A percentile compares a stretch with the other conserved stretches of the same genome.
These are phyloP conservation scores for Propsilocerus akamusi DNA, from an alignment of 1,140 invertebrate genomes.

Conservation along the genomic window DNA sequence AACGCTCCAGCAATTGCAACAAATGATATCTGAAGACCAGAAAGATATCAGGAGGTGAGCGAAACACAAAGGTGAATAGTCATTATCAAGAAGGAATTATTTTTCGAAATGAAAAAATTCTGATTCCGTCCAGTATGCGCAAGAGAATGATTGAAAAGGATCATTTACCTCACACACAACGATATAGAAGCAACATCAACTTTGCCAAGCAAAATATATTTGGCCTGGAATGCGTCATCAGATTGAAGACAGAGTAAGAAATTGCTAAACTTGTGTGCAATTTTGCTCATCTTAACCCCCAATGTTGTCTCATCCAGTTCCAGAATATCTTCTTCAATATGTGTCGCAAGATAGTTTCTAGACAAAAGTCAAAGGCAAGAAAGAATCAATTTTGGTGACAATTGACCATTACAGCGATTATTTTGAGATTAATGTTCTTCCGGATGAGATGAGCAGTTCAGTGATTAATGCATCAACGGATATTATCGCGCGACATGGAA, in stretches of 20 bases:
- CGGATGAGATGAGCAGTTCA: conserved; percentile 7
- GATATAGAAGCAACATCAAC: conserved; percentile 11
- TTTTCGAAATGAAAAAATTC: conserved; percentile 10
- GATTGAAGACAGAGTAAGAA: not conserved
- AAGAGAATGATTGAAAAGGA: no score
- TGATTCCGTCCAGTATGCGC: conserved; percentile 13
- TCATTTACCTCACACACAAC: no score
- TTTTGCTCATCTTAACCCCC: conserved; percentile 1
- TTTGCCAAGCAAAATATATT: conserved; percentile 14
- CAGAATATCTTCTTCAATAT: conserved; percentile 6
- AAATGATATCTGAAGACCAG: conserved; percentile 13
- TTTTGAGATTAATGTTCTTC: conserved; percentile 10
- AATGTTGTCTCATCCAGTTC: conserved; percentile 6
- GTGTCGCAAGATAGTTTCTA: conserved; percentile 8
- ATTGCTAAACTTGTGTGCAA: conserved; percentile 6
- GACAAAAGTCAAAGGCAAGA: not conserved
- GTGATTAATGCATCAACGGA: conserved; percentile 11
- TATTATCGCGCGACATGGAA: conserved; percentile 12
- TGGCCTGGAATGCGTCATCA: conserved; percentile 12
- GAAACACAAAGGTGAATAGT: conserved; percentile 11
- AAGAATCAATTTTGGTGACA: conserved; percentile 6
- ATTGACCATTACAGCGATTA: no score
- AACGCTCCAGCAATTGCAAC: not conserved
- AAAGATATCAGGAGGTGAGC: conserved; percentile 7
- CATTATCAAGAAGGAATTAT: conserved; percentile 12